Evolutionary conservation across 2,888 invertebrate species (phyloP).

Genomic region (Megalurothrips usitatus): DNA sequence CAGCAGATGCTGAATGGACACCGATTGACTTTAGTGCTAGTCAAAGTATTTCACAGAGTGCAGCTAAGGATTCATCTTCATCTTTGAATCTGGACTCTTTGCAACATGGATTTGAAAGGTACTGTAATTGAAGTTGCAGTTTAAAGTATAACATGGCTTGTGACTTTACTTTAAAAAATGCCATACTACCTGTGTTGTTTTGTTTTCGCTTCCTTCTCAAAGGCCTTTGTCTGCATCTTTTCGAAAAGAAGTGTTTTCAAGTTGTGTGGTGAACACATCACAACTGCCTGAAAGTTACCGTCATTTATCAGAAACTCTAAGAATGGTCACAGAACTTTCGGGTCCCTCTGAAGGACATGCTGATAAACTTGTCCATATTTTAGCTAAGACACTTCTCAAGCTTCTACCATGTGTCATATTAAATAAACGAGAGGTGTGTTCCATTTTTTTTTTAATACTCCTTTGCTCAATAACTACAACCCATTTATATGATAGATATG

Average conservation of each 20-base stretch:
- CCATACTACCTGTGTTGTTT: not conserved
- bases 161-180: too few species aligned
- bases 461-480: not conserved
- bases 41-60: conserved; percentile 45
- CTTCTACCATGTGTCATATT: conserved; percentile 65
- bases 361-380: conserved; percentile 49
- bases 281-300: conserved; percentile 43
- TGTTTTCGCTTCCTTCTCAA: conserved; percentile 36
- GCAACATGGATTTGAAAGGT: not conserved
- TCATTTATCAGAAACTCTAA: conserved; percentile 36
- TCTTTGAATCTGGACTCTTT: not conserved
- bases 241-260: conserved; percentile 52
- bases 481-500: too few species aligned
- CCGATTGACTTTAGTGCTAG: conserved; percentile 44
- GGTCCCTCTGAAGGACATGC: conserved; percentile 41
- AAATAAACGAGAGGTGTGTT: conserved; percentile 57
- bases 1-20: conserved; percentile 43
- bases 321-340: not conserved
- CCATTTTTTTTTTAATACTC: not conserved
- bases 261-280: conserved; percentile 49
- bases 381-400: conserved; percentile 55
- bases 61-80: conserved; percentile 37
- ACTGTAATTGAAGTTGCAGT: not conserved
- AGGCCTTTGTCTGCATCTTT: conserved; percentile 53
- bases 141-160: not conserved